These are phyloP conservation scores for Chrysolina haemoptera DNA, from an alignment of 2,888 invertebrate species.

Conservation along the genomic window DNA sequence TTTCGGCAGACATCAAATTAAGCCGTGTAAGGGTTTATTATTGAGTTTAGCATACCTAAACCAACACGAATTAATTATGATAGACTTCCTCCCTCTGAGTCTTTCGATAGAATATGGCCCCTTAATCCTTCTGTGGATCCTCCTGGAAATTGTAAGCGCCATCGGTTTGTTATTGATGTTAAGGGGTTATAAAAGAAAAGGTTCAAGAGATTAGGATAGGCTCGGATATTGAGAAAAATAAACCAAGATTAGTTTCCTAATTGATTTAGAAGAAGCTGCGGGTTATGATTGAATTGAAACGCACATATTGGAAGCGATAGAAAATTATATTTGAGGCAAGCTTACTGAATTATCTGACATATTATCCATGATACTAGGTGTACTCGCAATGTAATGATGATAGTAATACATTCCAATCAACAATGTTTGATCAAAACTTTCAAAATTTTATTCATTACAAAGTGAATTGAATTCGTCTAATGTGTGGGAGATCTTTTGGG, in stretches of 20 bases:
- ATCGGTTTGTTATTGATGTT: slow-evolving; percentile 37
- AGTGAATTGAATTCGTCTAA: too few relatives aligned
- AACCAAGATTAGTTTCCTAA: slow-evolving; percentile 2
- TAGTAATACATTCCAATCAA: background rate
- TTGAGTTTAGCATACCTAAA: slow-evolving; percentile 49
- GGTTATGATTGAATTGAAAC: too few relatives aligned
- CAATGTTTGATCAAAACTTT: too few relatives aligned
- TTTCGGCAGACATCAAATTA: slow-evolving; percentile 49
- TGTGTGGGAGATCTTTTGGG: too few relatives aligned
- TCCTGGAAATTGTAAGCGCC: slow-evolving; percentile 23
- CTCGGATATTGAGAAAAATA: background rate
- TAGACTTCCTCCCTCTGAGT: slow-evolving; percentile 41
- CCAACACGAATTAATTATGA: slow-evolving; percentile 51
- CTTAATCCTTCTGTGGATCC: slow-evolving; percentile 32
- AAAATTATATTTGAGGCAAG: background rate
- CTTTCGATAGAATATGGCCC: slow-evolving; percentile 35
- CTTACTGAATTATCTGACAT: too few relatives aligned
- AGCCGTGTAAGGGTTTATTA: slow-evolving; percentile 49
- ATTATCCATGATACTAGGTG: too few relatives aligned
- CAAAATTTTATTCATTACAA: too few relatives aligned
- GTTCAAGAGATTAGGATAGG: slow-evolving; percentile 2
- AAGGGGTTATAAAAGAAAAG: slow-evolving; percentile 25
- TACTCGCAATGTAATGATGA: background rate
- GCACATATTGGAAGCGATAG: background rate
- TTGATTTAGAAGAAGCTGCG: background rate